Base-by-base conservation (phyloP, 2,797 vertebrate genomes). In the Gymnodraco acuticeps region DNA sequence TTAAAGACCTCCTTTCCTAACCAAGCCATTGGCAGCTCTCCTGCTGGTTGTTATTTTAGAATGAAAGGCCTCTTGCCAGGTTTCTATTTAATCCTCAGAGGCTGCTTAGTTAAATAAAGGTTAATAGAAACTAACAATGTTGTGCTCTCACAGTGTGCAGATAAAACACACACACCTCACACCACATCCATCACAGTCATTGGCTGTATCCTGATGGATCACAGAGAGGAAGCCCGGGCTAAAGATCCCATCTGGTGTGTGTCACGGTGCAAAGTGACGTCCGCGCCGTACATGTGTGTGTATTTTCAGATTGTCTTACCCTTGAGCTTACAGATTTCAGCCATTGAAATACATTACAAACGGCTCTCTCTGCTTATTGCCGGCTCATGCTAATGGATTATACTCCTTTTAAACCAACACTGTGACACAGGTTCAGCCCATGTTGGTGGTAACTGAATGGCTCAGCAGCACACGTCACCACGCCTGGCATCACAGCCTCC, bases 11-110 rank as follows among this genome's bases (percentile, higher is more conserved):
- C 23, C 15, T 53, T 59, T 63, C 77, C 60, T 60, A 45, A 73
- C 86, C 52, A 1, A 15, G 17, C 75, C 88, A 81, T 75, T 88
- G 81, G 70, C 86, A 67, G 51, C 64, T 45, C 75, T 80, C 59
- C 78, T 67, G 58, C 56, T 54, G 66, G 79, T 88, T 87, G 83
- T 88, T 75, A 86, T 72, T 84, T 87, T 75, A 87, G 81, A 90
- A 83, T 4, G 0, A 59, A 65, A 77, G 58, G 46, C 59, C 47
- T 79, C 69, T 70, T 86, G 72, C 81, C 84, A 76, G 64, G 70
- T 86, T 84, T 83, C 47, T 63, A 1, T 80, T 77, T 72, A 81
- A 81, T 86, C 77, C 72, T 62, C 27, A 1, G 42, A 76, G 77
- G 55, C 20, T 2, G 77, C 65, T 79, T 77, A 52, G 78, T 86